Conservation (phyloP, 1,140 invertebrate species). For the Aplysia californica region DNA sequence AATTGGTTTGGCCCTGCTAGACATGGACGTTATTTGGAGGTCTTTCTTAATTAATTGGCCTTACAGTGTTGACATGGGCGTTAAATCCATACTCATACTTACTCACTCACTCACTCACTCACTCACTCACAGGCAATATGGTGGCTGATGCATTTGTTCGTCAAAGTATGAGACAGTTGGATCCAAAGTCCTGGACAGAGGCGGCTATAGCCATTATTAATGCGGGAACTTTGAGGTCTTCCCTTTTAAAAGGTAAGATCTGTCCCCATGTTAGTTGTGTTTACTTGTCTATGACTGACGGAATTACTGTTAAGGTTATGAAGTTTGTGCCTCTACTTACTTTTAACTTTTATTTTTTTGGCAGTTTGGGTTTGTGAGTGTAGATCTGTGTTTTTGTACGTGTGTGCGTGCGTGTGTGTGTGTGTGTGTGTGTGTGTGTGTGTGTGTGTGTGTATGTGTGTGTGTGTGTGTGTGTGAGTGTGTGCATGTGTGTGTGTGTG, state of each 20-base stretch:
- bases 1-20: too few relatives aligned
- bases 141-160: conserved; percentile 1
- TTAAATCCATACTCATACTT: too few relatives aligned
- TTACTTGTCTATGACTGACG: not conserved
- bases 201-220: conserved; percentile 4
- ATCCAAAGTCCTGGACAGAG: conserved; percentile 11
- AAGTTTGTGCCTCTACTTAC: not conserved
- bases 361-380: not conserved
- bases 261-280: not conserved
- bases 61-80: too few relatives aligned
- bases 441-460: too few relatives aligned
- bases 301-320: not conserved
- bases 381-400: not conserved
- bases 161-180: not conserved
- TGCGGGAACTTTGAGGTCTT: not conserved
- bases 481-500: too few relatives aligned
- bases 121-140: conserved; percentile 20
- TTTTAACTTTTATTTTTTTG: not conserved
- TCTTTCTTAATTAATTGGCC: too few relatives aligned
- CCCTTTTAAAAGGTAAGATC: not conserved
- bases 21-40: too few relatives aligned
- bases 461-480: too few relatives aligned
- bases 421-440: too few relatives aligned
- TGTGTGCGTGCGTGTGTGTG: not conserved
- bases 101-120: too few relatives aligned